These are phyloP conservation scores for Atethmia centrago DNA, from an alignment of 2,888 invertebrate genomes.

Conservation along the genomic window DNA sequence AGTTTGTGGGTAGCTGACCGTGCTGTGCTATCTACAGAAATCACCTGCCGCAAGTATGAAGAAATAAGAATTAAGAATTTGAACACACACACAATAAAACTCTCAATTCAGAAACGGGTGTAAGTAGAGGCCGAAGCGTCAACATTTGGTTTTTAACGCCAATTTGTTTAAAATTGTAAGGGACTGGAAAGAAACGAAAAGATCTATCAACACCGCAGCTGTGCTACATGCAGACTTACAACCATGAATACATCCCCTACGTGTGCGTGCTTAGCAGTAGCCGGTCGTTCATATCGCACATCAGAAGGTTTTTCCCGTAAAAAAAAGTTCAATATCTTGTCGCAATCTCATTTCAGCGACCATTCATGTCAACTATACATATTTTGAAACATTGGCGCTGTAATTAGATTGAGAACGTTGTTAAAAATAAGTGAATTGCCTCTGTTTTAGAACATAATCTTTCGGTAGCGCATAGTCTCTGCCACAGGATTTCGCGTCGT, in stretches of 20 bases:
- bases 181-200: background rate
- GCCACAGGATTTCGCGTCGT: background rate
- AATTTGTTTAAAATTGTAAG: constrained; percentile 1
- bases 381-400: background rate
- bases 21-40: background rate
- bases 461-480: constrained; percentile 21
- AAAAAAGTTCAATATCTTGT: constrained; percentile 12
- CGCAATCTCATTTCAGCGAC: background rate
- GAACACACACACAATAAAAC: too few species aligned
- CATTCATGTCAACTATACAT: background rate
- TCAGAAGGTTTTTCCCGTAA: background rate
- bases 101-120: background rate
- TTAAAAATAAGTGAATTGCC: background rate
- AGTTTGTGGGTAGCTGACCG: too few species aligned
- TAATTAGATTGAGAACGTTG: background rate
- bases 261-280: constrained; percentile 1
- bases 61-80: too few species aligned
- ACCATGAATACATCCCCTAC: background rate
- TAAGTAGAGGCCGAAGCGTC: background rate
- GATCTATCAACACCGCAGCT: constrained; percentile 7
- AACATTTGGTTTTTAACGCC: background rate
- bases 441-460: background rate
- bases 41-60: background rate
- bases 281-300: constrained; percentile 15
- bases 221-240: constrained; percentile 19